Base-by-base conservation (phyloP, 2,888 invertebrate species). In the Onthophagus sagittarius region DNA sequence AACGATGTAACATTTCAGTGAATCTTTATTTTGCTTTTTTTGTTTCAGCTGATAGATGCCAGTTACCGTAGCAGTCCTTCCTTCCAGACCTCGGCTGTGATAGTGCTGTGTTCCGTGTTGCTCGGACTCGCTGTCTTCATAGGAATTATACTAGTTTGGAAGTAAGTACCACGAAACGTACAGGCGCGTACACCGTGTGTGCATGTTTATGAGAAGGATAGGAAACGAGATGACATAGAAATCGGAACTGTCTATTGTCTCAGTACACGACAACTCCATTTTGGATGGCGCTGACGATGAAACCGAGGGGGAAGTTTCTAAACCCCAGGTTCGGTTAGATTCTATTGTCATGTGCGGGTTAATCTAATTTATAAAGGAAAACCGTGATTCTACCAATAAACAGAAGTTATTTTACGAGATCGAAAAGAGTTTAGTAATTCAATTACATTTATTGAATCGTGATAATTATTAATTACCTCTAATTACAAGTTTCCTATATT, bases 51-150 rank as follows among this genome's bases (percentile, higher is more conserved):
- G 88, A 92, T 94, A 87, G 94, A 94, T 88, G 94, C 94, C 78
- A 94, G 94, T 88, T 93, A 94, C 86, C 93, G 94, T 86, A 93
- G 91, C 86, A 93, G 93, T 83, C 94, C 94, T 79, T 93, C 94
- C 77, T 87, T 94, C 80, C 94, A 94, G 87, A 94, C 94, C 79
- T 92, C 94, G 79, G 94, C 94, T 81, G 91, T 93, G 86, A 94
- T 94, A 86, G 93, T 92, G 78, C 90, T 94, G 79, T 93, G 93
- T 86, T 93, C 94, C 81, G 89, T 94, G 81, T 90, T 94, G 75
- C 88, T 94, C 79, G 88, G 93, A 79, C 88, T 93, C 80, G 92
- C 93, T 83, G 90, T 94, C 78, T 90, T 94, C 82, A 90, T 94
- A 82, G 93, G 92, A 81, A 92, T 93, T 81, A 91, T 94, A 81